Base-by-base conservation (phyloP, 2,113 vertebrate species). In the Ursus arctos region DNA sequence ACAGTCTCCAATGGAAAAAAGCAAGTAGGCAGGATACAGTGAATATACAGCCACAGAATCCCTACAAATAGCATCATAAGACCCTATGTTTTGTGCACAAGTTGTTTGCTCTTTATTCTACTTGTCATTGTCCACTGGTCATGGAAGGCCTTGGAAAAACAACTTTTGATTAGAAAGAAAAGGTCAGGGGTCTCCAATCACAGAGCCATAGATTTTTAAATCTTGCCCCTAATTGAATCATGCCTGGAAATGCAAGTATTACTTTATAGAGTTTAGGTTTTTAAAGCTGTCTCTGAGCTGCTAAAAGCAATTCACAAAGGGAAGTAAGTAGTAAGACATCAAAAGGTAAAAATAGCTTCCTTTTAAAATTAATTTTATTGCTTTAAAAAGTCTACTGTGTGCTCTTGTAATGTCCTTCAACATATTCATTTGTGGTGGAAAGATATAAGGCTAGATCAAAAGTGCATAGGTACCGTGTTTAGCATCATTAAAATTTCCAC, bases 401-500 rank as follows among this genome's bases (percentile, higher is more conserved):
- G 19, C 21, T 97, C 88, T 98, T 98, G 43, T 88, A 97, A 97
- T 93, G 94, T 97, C 88, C 89, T 95, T 84, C 84, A 96, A 90
- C 91, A 89, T 71, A 97, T 8, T 95, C 81, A 86, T 92, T 79
- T 83, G 72, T 76, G 47, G 31, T 91, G 19, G 3, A 65, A 91
- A 67, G 53, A 91, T 28, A 55, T 16, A 95, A 96, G 72, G 40
- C 67, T 96, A 77, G 24, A 86, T 96, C 51, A 81, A 93, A 94
- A 76, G 11, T 40, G 22, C 7, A 71, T 40, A 59, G 1, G 19
- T 31, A 91, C 19, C 69, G 40, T 43, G 31, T 91, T 96, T 85
- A 65, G 31, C 86, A 86, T 80, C 61, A 93, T 87, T 85, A 82
- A 88, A 80, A 89, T 93, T 81, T 92, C 82, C n/a, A 95, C 33